Evolutionary conservation across 1,140 invertebrate genomes (phyloP).

Genomic region (Zaprionus nigranus): DNA sequence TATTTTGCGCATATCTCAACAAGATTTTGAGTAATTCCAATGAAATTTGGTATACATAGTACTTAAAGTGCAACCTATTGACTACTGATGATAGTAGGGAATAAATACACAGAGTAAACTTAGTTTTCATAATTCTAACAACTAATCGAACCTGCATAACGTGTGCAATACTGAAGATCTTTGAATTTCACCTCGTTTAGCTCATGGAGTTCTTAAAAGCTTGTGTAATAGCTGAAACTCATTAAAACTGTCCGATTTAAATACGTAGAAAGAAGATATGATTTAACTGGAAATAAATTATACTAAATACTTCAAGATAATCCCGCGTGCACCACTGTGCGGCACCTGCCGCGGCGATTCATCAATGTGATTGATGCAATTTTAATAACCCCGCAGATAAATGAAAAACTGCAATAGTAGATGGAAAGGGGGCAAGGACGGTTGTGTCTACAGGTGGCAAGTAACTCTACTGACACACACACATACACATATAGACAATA

Average conservation of each 20-base stretch:
- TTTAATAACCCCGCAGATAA: constrained; percentile 33
- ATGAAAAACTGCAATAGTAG: neutral
- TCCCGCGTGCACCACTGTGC: neutral
- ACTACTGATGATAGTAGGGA: too few species aligned
- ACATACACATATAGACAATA: constrained; percentile 67
- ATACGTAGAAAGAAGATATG: neutral
- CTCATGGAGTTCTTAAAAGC: neutral
- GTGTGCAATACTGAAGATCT: too few species aligned
- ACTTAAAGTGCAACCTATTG: too few species aligned
- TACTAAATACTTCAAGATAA: neutral
- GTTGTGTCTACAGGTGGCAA: neutral
- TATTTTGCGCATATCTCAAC: too few species aligned
- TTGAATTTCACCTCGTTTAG: neutral
- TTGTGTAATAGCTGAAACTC: neutral
- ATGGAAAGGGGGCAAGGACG: neutral
- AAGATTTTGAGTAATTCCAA: too few species aligned
- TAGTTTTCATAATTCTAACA: too few species aligned
- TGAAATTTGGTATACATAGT: too few species aligned
- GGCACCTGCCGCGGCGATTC: constrained; percentile 8
- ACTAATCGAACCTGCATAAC: too few species aligned
- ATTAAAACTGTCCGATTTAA: neutral
- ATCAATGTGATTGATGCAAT: constrained; percentile 47
- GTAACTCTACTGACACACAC: constrained; percentile 46
- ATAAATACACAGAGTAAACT: too few species aligned
- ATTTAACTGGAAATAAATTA: neutral